phyloP scores from a whole-genome alignment of 2,797 vertebrate species.

The Spinibarbus caldwelli region DNA sequence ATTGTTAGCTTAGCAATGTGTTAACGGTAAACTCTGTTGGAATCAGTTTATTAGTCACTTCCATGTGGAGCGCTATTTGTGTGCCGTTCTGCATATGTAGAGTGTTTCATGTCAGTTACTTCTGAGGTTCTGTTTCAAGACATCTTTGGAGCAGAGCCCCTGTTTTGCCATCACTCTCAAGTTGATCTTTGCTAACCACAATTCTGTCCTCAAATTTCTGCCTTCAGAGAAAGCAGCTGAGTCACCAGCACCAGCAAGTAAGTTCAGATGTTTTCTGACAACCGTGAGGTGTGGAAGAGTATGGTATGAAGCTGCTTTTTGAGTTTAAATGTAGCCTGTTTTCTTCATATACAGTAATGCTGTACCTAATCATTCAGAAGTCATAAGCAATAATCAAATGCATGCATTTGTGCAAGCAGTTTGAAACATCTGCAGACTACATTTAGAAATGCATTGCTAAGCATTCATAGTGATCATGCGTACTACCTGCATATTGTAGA shows the following conservation, averaged over 20 bases:
- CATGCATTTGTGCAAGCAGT: constrained; percentile 22
- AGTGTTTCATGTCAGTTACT: not conserved
- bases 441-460: constrained; percentile 10
- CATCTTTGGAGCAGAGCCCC: not conserved
- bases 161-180: not conserved
- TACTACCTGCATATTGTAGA: constrained; percentile 58
- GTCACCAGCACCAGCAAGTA: constrained; percentile 47
- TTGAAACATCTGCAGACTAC: not conserved
- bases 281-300: not conserved
- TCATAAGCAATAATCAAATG: constrained; percentile 20
- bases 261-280: constrained; percentile 21
- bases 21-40: not conserved
- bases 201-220: not conserved
- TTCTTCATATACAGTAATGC: not conserved
- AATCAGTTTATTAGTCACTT: not conserved
- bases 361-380: not conserved
- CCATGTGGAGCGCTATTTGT: not conserved
- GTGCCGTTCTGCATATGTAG: not conserved
- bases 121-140: not conserved
- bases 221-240: constrained; percentile 41
- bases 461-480: constrained; percentile 34
- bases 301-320: constrained; percentile 21
- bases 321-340: constrained; percentile 15
- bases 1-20: not conserved
- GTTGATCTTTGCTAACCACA: not conserved